Percentiles rank a stretch among this genome's conserved stretches.
These are phyloP conservation scores for Microchrysa polita DNA, from an alignment of 2,888 invertebrate genomes.

Conservation along the genomic window DNA sequence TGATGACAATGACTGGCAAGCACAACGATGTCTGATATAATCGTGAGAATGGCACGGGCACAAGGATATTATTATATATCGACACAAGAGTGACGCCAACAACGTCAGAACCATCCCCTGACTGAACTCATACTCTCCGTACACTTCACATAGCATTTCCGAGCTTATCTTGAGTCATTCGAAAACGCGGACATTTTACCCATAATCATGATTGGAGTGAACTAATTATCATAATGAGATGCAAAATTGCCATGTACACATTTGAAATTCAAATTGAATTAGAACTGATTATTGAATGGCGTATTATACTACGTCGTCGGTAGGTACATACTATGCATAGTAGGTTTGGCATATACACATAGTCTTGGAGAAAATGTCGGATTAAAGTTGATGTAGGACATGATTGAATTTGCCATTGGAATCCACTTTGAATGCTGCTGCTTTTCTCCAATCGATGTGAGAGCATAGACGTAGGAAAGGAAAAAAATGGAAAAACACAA, in stretches of 20 bases:
- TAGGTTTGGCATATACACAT: too few relatives aligned
- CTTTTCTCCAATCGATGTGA: too few relatives aligned
- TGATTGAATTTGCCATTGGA: slow-evolving; percentile 6
- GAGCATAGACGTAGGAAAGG: too few relatives aligned
- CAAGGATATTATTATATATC: too few relatives aligned
- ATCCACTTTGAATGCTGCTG: not conserved
- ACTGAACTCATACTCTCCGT: too few relatives aligned
- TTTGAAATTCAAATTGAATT: slow-evolving; percentile 41
- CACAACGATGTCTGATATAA: not conserved
- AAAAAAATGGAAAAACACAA: too few relatives aligned
- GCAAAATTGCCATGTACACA: slow-evolving; percentile 39
- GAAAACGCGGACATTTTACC: slow-evolving; percentile 30
- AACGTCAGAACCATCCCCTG: not conserved
- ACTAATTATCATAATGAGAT: slow-evolving; percentile 44
- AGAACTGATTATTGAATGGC: slow-evolving; percentile 32
- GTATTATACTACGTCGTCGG: not conserved
- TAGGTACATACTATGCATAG: too few relatives aligned
- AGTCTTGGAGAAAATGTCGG: not conserved
- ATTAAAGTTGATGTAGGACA: slow-evolving; percentile 27
- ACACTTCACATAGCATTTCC: too few relatives aligned
- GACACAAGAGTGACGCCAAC: not conserved
- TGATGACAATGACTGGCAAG: not conserved
- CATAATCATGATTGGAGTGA: slow-evolving; percentile 39
- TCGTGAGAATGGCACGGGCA: too few relatives aligned
- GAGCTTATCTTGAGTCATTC: slow-evolving; percentile 23